Evolutionary conservation across 2,888 invertebrate species (phyloP).

Genomic region (Ellobium chinense): DNA sequence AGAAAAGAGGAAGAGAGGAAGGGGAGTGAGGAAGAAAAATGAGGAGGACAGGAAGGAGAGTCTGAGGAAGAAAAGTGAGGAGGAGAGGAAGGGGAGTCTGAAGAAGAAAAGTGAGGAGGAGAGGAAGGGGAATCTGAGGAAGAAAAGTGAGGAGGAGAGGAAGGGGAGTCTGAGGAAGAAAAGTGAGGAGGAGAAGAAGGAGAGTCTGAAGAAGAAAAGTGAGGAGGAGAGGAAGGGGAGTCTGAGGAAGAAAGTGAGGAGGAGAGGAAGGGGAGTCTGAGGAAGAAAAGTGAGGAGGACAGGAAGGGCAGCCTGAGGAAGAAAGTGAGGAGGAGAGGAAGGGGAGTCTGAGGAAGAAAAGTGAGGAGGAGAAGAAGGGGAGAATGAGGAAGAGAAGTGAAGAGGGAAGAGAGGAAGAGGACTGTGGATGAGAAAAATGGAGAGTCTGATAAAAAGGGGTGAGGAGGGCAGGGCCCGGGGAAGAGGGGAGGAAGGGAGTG

Average conservation of each 20-base stretch:
- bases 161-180: not conserved
- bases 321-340: conserved; percentile 12
- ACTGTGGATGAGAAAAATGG: not conserved
- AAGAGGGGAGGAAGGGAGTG: not conserved
- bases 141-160: not conserved
- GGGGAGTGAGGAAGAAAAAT: not conserved
- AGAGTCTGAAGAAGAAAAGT: not conserved
- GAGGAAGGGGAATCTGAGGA: not conserved
- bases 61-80: not conserved
- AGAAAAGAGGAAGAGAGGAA: not conserved
- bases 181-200: not conserved
- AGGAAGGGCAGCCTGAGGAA: no score
- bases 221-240: conserved; percentile 20
- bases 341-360: not conserved
- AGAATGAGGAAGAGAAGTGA: conserved; percentile 4
- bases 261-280: no score
- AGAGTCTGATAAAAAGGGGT: not conserved
- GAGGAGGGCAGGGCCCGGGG: not conserved
- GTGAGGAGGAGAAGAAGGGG: not conserved
- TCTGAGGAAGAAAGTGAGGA: no score
- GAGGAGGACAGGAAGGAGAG: not conserved
- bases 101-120: no score
- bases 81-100: no score
- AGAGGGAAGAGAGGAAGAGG: not conserved
- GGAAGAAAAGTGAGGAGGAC: no score